phyloP scores from a whole-genome alignment of 2,797 vertebrate genomes.

The Botia kubotai region DNA sequence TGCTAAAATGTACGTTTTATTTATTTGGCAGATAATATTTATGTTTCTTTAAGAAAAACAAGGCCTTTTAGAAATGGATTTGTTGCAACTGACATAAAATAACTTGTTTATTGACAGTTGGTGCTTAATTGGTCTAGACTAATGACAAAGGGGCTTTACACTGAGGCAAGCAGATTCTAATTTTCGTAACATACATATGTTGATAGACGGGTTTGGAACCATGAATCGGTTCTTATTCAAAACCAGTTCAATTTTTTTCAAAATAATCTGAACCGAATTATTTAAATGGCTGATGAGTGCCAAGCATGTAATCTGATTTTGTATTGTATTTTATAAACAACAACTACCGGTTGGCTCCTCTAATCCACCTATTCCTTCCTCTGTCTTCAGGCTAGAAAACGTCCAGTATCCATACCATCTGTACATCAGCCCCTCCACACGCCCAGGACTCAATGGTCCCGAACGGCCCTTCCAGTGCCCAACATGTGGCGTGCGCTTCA shows the following conservation, averaged over 20 bases:
- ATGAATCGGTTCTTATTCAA: too few relatives aligned
- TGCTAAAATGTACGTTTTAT: too few relatives aligned
- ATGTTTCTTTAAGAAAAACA: not conserved
- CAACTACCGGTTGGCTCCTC: not conserved
- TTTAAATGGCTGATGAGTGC: not conserved
- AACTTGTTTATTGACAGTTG: too few relatives aligned
- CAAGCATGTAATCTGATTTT: not conserved
- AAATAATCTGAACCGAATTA: not conserved
- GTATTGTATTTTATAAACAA: not conserved
- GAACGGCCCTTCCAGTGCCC: slow-evolving; percentile 89
- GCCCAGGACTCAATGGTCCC: slow-evolving; percentile 85
- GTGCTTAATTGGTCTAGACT: too few relatives aligned
- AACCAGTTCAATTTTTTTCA: too few relatives aligned
- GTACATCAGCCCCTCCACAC: slow-evolving; percentile 88
- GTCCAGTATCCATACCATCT: slow-evolving; percentile 89
- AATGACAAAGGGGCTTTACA: too few relatives aligned
- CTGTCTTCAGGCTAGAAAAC: slow-evolving; percentile 83
- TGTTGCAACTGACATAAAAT: not conserved
- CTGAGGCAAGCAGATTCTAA: not conserved
- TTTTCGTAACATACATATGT: not conserved
- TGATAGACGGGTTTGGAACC: not conserved
- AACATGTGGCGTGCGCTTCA: slow-evolving; percentile 87
- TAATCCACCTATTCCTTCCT: not conserved
- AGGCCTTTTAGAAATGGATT: not conserved
- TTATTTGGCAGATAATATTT: not conserved